A percentile compares a stretch with the other conserved stretches of the same genome.
Evolutionary conservation across 2,888 invertebrate species (phyloP).

Genomic region (Lumbricus terrestris): DNA sequence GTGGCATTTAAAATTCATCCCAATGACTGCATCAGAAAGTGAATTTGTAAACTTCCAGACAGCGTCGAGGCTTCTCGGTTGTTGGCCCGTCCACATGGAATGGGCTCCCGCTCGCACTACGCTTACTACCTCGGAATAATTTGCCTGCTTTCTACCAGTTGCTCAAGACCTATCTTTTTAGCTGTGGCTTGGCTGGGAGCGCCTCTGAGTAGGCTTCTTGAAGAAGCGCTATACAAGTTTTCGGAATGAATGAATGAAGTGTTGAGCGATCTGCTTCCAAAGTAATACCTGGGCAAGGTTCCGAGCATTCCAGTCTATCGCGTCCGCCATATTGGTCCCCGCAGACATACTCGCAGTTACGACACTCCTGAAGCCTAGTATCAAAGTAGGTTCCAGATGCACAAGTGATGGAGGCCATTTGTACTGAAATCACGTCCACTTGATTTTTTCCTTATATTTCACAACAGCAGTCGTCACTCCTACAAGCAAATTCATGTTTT

Average conservation of each 20-base stretch:
- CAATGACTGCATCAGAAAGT: not conserved
- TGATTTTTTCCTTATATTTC: not conserved
- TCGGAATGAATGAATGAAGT: no score
- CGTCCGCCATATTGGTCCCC: not conserved
- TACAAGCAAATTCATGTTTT: not conserved
- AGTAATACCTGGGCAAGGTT: not conserved
- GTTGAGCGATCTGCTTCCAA: not conserved
- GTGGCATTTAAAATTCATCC: not conserved
- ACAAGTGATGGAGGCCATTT: not conserved
- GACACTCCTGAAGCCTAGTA: not conserved
- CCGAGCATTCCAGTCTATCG: not conserved
- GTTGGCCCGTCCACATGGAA: no score
- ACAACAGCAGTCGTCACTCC: not conserved
- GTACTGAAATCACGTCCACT: not conserved
- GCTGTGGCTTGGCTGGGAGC: no score
- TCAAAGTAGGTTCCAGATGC: not conserved
- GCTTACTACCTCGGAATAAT: no score
- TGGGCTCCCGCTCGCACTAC: no score
- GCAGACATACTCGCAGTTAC: not conserved
- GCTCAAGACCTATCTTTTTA: no score
- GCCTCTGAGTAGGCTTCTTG: no score
- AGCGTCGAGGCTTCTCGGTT: no score
- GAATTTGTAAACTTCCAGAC: not conserved
- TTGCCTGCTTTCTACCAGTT: no score
- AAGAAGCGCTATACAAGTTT: no score